Conservation (phyloP, 1,140 invertebrate genomes). For the Musca domestica region DNA sequence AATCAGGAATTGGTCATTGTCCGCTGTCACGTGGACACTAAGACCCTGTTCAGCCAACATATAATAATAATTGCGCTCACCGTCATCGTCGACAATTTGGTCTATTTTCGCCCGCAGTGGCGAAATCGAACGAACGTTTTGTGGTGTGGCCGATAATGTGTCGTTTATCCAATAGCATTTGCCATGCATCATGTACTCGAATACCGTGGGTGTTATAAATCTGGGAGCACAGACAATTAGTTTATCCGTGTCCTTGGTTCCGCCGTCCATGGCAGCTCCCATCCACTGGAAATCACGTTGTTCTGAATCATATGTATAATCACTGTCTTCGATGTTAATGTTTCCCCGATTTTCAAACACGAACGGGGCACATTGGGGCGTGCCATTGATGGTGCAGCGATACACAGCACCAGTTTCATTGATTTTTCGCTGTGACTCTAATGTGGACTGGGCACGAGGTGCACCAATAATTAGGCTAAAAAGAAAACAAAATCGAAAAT, state of each 20-base stretch:
- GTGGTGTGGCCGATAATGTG: conserved; percentile 38
- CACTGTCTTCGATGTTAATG: conserved; percentile 23
- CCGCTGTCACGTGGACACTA: conserved; percentile 56
- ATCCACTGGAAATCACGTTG: conserved; percentile 47
- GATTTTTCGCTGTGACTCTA: conserved; percentile 43
- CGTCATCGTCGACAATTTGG: conserved; percentile 31
- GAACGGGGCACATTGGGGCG: conserved; percentile 38
- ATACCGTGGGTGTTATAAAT: conserved; percentile 34
- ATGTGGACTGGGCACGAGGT: conserved; percentile 48
- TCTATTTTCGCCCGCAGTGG: conserved; percentile 36
- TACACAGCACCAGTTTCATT: conserved; percentile 52
- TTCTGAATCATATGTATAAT: conserved; percentile 42
- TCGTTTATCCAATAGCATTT: conserved; percentile 54
- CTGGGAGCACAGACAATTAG: conserved; percentile 49
- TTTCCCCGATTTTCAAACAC: conserved; percentile 42
- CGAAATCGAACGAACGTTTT: conserved; percentile 38
- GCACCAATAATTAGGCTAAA: conserved; percentile 48
- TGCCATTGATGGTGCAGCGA: conserved; percentile 35
- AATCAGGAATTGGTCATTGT: conserved; percentile 56
- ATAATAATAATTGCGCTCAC: conserved; percentile 52
- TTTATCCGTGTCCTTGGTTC: conserved; percentile 40
- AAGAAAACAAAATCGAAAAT: too few species aligned
- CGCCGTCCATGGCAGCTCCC: conserved; percentile 50
- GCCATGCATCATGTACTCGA: conserved; percentile 53
- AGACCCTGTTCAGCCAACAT: conserved; percentile 58